A percentile compares a stretch with the other conserved stretches of the same genome.
Evolutionary conservation across 37 sponge, comb jelly and placozoan species (phyloP).

Genomic region (Oscarella lobularis): DNA sequence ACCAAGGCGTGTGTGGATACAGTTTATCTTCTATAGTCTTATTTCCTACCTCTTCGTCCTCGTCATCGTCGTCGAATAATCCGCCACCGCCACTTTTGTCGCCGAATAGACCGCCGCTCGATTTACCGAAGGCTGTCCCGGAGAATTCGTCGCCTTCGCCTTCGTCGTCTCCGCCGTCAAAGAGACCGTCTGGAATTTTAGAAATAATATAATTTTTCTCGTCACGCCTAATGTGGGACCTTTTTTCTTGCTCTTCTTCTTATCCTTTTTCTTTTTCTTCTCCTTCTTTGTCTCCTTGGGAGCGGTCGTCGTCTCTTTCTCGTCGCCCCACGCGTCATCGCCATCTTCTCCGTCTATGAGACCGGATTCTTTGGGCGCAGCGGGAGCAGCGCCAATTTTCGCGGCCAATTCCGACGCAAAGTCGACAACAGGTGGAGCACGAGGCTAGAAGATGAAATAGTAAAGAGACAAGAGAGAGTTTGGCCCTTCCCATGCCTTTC

Average conservation of each 20-base stretch:
- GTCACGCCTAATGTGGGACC: too few species aligned
- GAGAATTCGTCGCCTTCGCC: background rate
- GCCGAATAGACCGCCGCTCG: background rate
- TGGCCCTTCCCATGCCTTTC: background rate
- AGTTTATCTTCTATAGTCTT: too few species aligned
- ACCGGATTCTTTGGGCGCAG: background rate
- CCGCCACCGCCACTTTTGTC: background rate
- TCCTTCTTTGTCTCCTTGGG: background rate
- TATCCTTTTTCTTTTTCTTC: background rate
- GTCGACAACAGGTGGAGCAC: background rate
- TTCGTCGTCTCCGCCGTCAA: background rate
- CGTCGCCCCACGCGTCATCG: background rate
- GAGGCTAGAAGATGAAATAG: too few species aligned
- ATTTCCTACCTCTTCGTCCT: background rate
- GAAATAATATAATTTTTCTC: too few species aligned
- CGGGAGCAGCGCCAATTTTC: background rate
- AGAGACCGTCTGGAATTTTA: slow-evolving; percentile 1
- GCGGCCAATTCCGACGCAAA: slow-evolving; percentile 1
- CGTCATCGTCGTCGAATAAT: too few species aligned
- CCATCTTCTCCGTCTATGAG: background rate
- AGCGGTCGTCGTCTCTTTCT: background rate
- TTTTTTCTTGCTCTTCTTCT: background rate
- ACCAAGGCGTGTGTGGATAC: too few species aligned
- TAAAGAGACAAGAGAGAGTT: too few species aligned
- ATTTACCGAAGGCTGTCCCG: background rate